Conservation (phyloP, 2,888 invertebrate genomes). For the Philonicus albiceps region DNA sequence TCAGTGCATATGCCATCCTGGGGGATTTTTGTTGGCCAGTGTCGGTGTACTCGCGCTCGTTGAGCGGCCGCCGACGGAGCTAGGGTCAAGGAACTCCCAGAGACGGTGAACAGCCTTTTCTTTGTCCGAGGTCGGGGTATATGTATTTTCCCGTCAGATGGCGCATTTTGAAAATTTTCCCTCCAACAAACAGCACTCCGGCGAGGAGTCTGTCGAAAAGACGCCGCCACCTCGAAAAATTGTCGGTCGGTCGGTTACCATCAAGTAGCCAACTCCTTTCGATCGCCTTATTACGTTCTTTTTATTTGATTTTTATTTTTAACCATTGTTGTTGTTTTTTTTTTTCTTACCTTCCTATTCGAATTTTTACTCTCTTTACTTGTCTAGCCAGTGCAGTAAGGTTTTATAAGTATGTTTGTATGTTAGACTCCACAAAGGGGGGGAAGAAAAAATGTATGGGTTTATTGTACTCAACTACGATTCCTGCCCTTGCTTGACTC, state of each 20-base stretch:
- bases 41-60: background rate
- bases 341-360: background rate
- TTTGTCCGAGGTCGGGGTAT: slow-evolving; percentile 40
- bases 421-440: background rate
- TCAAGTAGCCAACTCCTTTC: background rate
- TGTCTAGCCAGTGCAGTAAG: slow-evolving; percentile 5
- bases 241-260: background rate
- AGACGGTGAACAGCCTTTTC: slow-evolving; percentile 35
- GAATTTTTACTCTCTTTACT: slow-evolving; percentile 9
- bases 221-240: background rate
- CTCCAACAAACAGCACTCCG: background rate
- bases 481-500: background rate
- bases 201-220: background rate
- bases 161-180: background rate
- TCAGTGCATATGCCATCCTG: slow-evolving; percentile 3
- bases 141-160: background rate
- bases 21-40: background rate
- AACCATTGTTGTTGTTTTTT: too few species aligned
- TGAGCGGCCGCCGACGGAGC: background rate
- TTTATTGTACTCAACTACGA: slow-evolving; percentile 23
- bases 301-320: too few species aligned
- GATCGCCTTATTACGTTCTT: background rate
- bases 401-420: background rate
- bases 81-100: slow-evolving; percentile 20
- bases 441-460: background rate